Evolutionary conservation across 2,888 invertebrate genomes (phyloP).

Genomic region (Diogma glabrata): DNA sequence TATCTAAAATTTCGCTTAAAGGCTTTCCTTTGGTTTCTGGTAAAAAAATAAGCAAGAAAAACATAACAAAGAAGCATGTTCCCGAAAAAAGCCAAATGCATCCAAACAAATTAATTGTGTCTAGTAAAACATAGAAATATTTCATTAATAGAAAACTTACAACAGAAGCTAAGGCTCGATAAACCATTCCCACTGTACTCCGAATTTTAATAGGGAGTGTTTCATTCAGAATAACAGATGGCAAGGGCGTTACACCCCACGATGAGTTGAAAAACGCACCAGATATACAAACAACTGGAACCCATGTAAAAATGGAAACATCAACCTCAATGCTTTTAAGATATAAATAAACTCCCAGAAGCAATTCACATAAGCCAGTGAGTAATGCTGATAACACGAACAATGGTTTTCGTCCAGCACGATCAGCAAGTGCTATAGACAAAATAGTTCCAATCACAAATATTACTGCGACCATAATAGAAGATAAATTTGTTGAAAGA

Average conservation of each 20-base stretch:
- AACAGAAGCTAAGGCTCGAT: no score
- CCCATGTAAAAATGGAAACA: conserved; percentile 16
- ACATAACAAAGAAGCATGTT: conserved; percentile 24
- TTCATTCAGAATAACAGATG: conserved; percentile 27
- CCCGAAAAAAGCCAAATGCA: conserved; percentile 27
- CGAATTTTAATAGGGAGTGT: conserved; percentile 27
- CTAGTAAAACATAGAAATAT: conserved; percentile 17
- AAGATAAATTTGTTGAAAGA: neutral
- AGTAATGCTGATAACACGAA: neutral
- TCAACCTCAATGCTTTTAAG: conserved; percentile 1
- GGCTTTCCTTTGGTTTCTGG: conserved; percentile 30
- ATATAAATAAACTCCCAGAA: conserved; percentile 2
- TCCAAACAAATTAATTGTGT: conserved; percentile 20
- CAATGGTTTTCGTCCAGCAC: conserved; percentile 6
- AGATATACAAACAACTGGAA: conserved; percentile 24
- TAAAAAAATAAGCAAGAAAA: conserved; percentile 24
- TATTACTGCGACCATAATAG: conserved; percentile 8
- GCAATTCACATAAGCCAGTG: conserved; percentile 4
- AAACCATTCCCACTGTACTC: no score
- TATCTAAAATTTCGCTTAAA: no score
- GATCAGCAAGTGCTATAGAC: conserved; percentile 6
- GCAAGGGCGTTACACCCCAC: conserved; percentile 28
- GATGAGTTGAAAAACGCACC: conserved; percentile 25
- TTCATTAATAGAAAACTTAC: conserved; percentile 3
- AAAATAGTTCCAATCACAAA: conserved; percentile 5